Evolutionary conservation across 2,113 vertebrate species (phyloP), one percentile per base, ranked within the genome.

Genomic region (Otus sunia): DNA sequence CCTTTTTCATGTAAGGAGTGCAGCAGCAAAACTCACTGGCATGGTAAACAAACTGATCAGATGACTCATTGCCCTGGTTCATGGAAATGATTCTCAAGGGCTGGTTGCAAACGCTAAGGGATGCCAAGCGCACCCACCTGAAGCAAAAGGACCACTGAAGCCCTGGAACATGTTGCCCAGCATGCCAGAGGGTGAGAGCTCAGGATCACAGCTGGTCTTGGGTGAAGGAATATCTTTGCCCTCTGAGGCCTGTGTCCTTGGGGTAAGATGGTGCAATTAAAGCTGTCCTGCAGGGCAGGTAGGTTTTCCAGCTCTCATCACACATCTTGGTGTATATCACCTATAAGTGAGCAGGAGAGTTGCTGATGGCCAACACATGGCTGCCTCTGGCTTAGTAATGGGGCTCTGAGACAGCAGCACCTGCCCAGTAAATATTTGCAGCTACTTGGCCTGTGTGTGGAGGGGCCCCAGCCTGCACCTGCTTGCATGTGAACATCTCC

Each of bases 31-130:
- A 17, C 87, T 45, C 39, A 2, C 59, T 73, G 37, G 16, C 0
- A 0, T 18, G 58, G 32, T 58, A 21, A 72, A 47, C 32, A 55
- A 43, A 47, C 12, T 0, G 17, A 63, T 71, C 47, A 50, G 66
- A 41, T 41, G 47, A 15, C 22, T 82, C 27, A 25, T 55, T 1
- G 1, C 37, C n/a, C 41, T 62, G 0, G 0, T 45, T 20, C 15
- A 9, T 27, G 41, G 64, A 34, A 58, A 45, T 17, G 56, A 34
- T 50, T 77, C 87, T 73, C 10, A 11, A 41, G 50, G 67, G 41
- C 50, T 80, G 60, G 3, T 17, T 64, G n/a, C 41, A 62, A 73
- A 36, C 1, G 32, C 27, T 17, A 32, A 32, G 60, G 0, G 0
- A 34, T 27, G 68, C 13, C 15, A 37, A 47, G 37, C 12, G 15